A percentile compares a stretch with the other conserved stretches of the same genome.
These are phyloP conservation scores for Uropetala carovei DNA, from an alignment of 2,888 invertebrate species.

Conservation along the genomic window DNA sequence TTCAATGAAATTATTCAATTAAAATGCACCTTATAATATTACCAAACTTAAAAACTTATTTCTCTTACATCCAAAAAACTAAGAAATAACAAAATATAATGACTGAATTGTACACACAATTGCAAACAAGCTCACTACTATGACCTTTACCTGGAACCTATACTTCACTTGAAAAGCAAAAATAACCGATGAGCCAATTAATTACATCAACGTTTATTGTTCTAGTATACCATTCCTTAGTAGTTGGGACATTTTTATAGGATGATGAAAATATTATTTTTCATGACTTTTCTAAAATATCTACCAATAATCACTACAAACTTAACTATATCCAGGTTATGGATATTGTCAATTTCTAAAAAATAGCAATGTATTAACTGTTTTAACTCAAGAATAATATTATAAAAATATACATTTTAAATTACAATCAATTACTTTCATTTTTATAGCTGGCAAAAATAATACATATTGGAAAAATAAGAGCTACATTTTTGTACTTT, in stretches of 20 bases:
- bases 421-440: slow-evolving; percentile 23
- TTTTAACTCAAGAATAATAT: background rate
- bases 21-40: slow-evolving; percentile 32
- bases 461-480: background rate
- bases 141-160: slow-evolving; percentile 53
- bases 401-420: background rate
- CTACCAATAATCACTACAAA: too few species aligned
- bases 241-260: too few species aligned
- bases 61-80: slow-evolving; percentile 18
- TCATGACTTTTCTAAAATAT: too few species aligned
- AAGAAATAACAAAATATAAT: slow-evolving; percentile 40
- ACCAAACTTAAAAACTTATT: slow-evolving; percentile 39
- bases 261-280: too few species aligned
- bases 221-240: too few species aligned
- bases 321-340: too few species aligned
- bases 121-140: slow-evolving; percentile 47
- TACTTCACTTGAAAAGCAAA: background rate
- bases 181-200: too few species aligned
- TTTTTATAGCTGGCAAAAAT: background rate
- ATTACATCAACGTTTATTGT: too few species aligned
- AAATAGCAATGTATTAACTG: background rate
- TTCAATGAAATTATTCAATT: slow-evolving; percentile 3
- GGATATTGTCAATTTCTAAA: background rate
- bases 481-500: slow-evolving; percentile 56
- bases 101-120: slow-evolving; percentile 7